Base-by-base conservation (phyloP, 2,888 invertebrate genomes). In the Ethmia dodecea region DNA sequence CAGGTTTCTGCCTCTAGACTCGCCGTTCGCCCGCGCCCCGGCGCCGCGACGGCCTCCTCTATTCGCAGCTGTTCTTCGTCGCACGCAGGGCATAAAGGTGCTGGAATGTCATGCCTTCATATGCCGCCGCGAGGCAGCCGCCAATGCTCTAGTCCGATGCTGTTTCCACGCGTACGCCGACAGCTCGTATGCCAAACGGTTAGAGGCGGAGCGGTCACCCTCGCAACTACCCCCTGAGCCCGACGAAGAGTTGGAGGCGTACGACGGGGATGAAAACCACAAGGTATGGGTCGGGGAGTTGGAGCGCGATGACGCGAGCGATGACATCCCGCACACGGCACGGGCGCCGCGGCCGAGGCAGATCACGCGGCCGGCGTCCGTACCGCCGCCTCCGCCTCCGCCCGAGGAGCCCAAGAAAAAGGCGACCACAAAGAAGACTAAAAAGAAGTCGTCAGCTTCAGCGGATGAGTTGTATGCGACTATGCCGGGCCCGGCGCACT, bases 31-130 rank as follows among this genome's bases (percentile, higher is more conserved):
- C 5, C 91, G 96, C 37, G 92, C 96, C 49, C 96, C 97, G 13
- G 94, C 96, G 50, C 93, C 95, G 36, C 92, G 94, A 47, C 98
- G 99, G 74, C 98, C 98, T 37, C 98, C 99, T 15, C 89, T 99
- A 43, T 97, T 99, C 77, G 98, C 98, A 26, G 98, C 98, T 55
- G 98, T 99, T 43, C 87, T 99, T 54, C 90, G 99, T 31, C 90
- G 99, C 48, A 98, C 98, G 29, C 94, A 95, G 31, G 99, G 99
- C 34, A 98, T 99, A 55, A 98, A 98, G 81, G 98, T 98, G 37
- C 89, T 99, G 45, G 99, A 99, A 86, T 99, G 99, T 86, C 99
- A 99, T 86, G 97, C 98, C 45, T 99, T 99, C 80, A 96, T 99
- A 63, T 97, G 98, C 81, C 96, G 97, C 56, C 92, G 97, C 38